Conservation (phyloP, 2,113 vertebrate genomes). For the Mixornis gularis region DNA sequence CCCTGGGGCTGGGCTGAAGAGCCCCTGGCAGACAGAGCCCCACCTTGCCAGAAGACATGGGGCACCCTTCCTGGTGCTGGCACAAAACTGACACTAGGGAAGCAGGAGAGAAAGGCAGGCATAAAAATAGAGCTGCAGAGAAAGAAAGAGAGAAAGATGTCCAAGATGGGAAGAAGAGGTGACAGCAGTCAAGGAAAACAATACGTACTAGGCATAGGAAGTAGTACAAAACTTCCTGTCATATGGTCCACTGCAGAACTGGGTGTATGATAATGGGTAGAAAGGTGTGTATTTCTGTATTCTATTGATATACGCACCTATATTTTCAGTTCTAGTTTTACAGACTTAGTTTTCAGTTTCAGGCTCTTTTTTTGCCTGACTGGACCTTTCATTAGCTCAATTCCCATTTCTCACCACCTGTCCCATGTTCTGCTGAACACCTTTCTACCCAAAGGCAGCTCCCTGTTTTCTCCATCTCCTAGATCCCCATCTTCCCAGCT, state of each 20-base stretch:
- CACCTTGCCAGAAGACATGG: too few relatives aligned
- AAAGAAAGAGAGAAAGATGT: not conserved
- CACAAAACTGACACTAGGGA: not conserved
- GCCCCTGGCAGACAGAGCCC: not conserved
- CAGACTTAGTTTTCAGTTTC: not conserved
- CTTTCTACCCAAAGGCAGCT: not conserved
- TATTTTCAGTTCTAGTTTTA: not conserved
- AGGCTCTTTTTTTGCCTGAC: not conserved
- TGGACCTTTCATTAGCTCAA: fast-evolving
- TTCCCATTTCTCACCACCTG: not conserved
- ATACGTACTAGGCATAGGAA: not conserved
- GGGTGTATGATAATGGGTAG: not conserved
- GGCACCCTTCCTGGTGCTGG: not conserved
- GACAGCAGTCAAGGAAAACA: not conserved
- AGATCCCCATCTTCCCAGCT: not conserved
- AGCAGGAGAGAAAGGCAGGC: not conserved
- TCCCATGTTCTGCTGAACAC: not conserved
- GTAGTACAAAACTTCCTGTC: not conserved
- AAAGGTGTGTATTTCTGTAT: not conserved
- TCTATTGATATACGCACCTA: not conserved
- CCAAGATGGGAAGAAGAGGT: not conserved
- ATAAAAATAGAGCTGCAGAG: not conserved
- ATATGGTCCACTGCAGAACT: not conserved
- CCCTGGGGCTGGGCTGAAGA: fast-evolving
- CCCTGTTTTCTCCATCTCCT: not conserved